Percentiles rank a stretch among this genome's conserved stretches.
phyloP scores from a whole-genome alignment of 2,113 vertebrate genomes.

The Hippotragus niger region DNA sequence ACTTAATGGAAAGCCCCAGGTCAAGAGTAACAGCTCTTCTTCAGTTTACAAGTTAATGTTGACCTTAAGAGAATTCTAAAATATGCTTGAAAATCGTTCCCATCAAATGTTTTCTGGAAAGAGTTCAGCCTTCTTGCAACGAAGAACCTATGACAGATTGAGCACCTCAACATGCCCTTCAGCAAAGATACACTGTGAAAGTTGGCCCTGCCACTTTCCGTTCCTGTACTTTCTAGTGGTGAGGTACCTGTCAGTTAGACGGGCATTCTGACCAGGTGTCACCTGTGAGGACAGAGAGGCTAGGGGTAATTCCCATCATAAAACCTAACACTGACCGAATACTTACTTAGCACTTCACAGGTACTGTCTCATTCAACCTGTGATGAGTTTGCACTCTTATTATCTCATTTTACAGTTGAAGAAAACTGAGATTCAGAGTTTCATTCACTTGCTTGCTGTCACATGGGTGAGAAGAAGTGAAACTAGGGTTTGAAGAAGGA shows the following conservation, averaged over 20 bases:
- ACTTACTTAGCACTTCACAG: background rate
- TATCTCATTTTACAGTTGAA: background rate
- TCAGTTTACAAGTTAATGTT: conserved; percentile 30
- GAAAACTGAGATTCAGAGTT: background rate
- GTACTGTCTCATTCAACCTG: background rate
- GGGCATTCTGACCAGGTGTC: background rate
- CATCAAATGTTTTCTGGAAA: conserved; percentile 23
- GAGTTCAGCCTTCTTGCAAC: background rate
- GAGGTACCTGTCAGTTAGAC: no score
- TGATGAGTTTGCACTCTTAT: background rate
- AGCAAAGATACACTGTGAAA: background rate
- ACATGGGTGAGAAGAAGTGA: background rate
- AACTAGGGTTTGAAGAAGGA: background rate
- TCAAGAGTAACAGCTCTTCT: conserved; percentile 20
- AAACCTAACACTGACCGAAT: background rate
- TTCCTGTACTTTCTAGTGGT: background rate
- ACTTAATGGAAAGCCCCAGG: conserved; percentile 57
- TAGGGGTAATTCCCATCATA: background rate
- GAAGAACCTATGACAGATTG: background rate
- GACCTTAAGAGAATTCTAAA: conserved; percentile 15
- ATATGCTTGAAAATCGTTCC: conserved; percentile 34
- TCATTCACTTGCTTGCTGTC: background rate
- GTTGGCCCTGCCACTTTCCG: background rate
- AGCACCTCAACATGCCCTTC: background rate
- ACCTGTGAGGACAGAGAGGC: background rate